A percentile compares a stretch with the other conserved stretches of the same genome.
phyloP scores from a whole-genome alignment of 2,888 invertebrate species.

The Ecdyonurus torrentis region DNA sequence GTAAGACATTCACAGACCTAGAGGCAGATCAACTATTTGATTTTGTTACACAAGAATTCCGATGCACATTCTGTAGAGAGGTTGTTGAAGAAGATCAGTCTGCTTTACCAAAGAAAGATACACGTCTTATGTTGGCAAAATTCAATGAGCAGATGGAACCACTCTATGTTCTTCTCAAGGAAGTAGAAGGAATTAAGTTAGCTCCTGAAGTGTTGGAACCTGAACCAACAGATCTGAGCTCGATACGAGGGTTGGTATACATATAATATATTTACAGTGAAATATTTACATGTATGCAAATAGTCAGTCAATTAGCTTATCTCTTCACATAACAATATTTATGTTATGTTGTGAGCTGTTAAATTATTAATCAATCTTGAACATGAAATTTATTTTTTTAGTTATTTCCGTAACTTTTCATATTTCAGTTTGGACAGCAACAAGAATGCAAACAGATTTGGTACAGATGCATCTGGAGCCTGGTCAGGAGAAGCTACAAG shows the following conservation, averaged over 20 bases:
- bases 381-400: not conserved
- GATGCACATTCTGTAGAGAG: conserved; percentile 73
- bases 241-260: conserved; percentile 50
- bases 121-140: conserved; percentile 71
- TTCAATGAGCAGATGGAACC: conserved; percentile 91
- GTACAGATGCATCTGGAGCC: conserved; percentile 2
- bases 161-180: conserved; percentile 71
- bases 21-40: conserved; percentile 89
- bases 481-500: conserved; percentile 95
- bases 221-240: conserved; percentile 78
- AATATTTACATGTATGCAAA: too few species aligned
- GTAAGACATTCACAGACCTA: conserved; percentile 88
- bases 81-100: conserved; percentile 90
- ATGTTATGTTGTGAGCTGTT: conserved; percentile 6
- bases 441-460: not conserved
- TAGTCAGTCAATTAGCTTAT: too few species aligned
- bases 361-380: conserved; percentile 20
- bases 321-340: too few species aligned
- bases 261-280: too few species aligned
- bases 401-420: not conserved
- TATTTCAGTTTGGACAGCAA: conserved; percentile 8
- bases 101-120: conserved; percentile 84
- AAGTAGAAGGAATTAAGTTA: conserved; percentile 84
- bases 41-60: conserved; percentile 65
- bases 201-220: conserved; percentile 89